Evolutionary conservation across 2,888 invertebrate species (phyloP), one percentile per base, ranked within the genome.

Genomic region (Trachelus iudaicus): DNA sequence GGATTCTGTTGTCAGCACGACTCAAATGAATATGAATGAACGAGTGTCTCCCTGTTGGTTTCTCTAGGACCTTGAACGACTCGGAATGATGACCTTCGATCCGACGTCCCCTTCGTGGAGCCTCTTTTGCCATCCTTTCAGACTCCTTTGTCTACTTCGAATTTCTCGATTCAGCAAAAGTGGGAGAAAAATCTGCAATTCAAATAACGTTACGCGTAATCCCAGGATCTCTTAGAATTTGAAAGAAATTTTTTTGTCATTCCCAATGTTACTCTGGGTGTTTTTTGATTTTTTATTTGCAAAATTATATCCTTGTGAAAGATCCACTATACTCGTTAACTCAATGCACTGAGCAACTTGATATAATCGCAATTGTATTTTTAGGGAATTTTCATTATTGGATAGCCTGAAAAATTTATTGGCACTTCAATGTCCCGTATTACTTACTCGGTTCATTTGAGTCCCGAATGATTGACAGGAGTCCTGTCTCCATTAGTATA

Each of bases 181-280:
- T 30, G 33, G 71, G 75, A 76, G 79, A 73, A 80, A 85, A 81
- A 85, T 85, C 77, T 85, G 83, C 82, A 84, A 85, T 85, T 85
- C 83, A 83, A 81, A 80, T 77, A 76, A 76, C 69, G 78, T 56
- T 23, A 71, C 31, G 71, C 71, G 31, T 31, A 71, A 71, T 31
- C 31, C 4, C 3, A 31, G 31, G 13, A 31, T 12, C 12, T 31
- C 11, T 56, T 56, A 23, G 23, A 56, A 23, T 9, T 6, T 56
- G 15, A 23, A 23, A 1, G 6, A 56, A 9, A 56, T 56, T 23
- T 56, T 40, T 13, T 15, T 37, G 11, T 23, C 23, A 15, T 15
- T 23, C 23, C 2, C 56, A 23, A 9, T 23, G 0, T 56, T 23
- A 56, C 9, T 56, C 9, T 56, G 23, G 9, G 23, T 23, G 6